Percentiles rank a stretch among this genome's conserved stretches.
phyloP scores from a whole-genome alignment of 2,113 vertebrate species.

The Tetrao urogallus region DNA sequence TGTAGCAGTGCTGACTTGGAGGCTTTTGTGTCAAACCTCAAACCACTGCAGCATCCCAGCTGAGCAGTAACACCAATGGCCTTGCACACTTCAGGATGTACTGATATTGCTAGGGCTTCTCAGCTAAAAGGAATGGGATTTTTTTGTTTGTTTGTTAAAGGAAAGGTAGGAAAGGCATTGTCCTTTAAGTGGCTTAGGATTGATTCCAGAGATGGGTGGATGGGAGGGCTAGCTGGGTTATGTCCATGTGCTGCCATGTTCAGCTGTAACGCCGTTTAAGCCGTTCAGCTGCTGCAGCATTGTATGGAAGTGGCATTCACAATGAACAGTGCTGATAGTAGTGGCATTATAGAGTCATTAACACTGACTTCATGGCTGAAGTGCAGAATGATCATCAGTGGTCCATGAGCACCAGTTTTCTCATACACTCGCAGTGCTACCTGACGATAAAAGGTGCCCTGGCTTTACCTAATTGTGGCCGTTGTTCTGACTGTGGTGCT shows the following conservation, averaged over 20 bases:
- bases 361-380: neutral
- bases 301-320: neutral
- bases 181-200: neutral
- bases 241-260: neutral
- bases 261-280: neutral
- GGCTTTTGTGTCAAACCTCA: neutral
- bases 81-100: neutral
- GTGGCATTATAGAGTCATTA: neutral
- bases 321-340: neutral
- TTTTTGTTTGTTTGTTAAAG: neutral
- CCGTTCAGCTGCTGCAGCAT: neutral
- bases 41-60: neutral
- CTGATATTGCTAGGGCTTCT: neutral
- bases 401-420: neutral
- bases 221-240: neutral
- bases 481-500: neutral
- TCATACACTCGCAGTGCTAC: neutral
- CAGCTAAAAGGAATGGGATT: neutral
- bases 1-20: neutral
- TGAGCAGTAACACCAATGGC: neutral
- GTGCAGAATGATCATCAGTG: neutral
- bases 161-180: neutral
- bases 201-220: neutral
- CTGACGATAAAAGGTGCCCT: neutral
- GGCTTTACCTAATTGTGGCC: neutral